Percentiles rank a stretch among this genome's conserved stretches.
These are phyloP conservation scores for Epizoanthus stellaris DNA, from an alignment of 92 coral and sea anemone species.

Conservation along the genomic window DNA sequence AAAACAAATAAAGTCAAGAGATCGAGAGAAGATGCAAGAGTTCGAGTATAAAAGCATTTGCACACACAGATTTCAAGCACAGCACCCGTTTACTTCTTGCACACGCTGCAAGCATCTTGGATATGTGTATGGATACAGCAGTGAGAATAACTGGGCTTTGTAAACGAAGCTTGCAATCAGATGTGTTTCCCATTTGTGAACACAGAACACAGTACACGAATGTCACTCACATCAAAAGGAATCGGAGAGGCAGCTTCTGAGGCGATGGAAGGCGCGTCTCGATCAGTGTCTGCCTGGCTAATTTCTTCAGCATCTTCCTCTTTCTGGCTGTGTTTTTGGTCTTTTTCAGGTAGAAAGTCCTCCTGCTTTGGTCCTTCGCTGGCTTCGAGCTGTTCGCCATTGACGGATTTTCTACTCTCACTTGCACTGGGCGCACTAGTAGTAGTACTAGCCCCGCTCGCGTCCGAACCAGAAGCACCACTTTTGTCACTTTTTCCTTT, in stretches of 20 bases:
- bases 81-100: too few relatives aligned
- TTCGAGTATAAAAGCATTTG: background rate
- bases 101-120: background rate
- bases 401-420: constrained; percentile 47
- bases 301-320: constrained; percentile 74
- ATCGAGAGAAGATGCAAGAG: background rate
- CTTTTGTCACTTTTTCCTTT: constrained; percentile 55
- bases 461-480: constrained; percentile 56
- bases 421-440: constrained; percentile 42
- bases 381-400: constrained; percentile 49
- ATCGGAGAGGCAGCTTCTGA: constrained; percentile 90
- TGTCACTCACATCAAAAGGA: constrained; percentile 79
- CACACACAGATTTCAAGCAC: background rate
- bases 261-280: constrained; percentile 91
- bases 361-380: constrained; percentile 60
- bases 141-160: background rate
- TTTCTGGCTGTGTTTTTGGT: constrained; percentile 37
- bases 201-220: background rate
- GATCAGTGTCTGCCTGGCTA: constrained; percentile 93
- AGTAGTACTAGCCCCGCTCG: constrained; percentile 62
- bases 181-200: background rate
- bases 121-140: background rate
- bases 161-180: background rate
- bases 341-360: constrained; percentile 51
- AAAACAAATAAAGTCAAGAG: background rate